phyloP scores from a whole-genome alignment of 2,113 vertebrate genomes.

The Greenwoodochromis staneri region DNA sequence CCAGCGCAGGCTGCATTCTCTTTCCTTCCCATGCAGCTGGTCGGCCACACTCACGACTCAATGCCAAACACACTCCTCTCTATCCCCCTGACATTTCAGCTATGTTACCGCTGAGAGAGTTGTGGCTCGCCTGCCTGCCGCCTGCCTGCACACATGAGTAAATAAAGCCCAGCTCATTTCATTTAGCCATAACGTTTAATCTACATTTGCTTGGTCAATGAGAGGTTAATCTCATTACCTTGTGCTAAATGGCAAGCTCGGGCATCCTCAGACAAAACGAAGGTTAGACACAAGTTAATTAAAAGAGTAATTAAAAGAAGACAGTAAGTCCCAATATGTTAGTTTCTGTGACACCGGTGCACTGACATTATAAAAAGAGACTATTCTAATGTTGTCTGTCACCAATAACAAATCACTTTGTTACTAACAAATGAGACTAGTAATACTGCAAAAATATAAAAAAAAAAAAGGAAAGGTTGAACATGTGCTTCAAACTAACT shows the following conservation, averaged over 20 bases:
- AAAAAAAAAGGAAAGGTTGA: constrained; percentile 8
- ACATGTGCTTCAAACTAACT: constrained; percentile 54
- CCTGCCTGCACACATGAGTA: constrained; percentile 34
- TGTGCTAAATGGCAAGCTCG: constrained; percentile 53
- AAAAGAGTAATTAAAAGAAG: constrained; percentile 65
- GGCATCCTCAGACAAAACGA: constrained; percentile 50
- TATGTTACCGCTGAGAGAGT: constrained; percentile 50
- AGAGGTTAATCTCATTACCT: constrained; percentile 63
- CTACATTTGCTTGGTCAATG: constrained; percentile 50
- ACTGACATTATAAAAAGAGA: neutral
- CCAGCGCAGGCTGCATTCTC: neutral
- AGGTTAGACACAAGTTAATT: constrained; percentile 60
- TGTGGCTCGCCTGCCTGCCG: constrained; percentile 46
- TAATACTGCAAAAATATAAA: neutral
- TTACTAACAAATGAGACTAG: constrained; percentile 5
- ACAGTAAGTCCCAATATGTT: constrained; percentile 40
- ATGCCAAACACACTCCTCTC: constrained; percentile 45
- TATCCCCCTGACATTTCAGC: constrained; percentile 60
- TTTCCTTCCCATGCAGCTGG: constrained; percentile 42
- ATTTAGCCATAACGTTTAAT: constrained; percentile 54
- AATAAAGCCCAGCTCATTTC: constrained; percentile 55
- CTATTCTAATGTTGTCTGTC: neutral
- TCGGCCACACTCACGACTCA: constrained; percentile 24
- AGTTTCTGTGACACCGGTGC: neutral
- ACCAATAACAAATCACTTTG: constrained; percentile 21